Conservation (phyloP, 35 echinoderm and acorn worm species). For the Ptychodera flava region DNA sequence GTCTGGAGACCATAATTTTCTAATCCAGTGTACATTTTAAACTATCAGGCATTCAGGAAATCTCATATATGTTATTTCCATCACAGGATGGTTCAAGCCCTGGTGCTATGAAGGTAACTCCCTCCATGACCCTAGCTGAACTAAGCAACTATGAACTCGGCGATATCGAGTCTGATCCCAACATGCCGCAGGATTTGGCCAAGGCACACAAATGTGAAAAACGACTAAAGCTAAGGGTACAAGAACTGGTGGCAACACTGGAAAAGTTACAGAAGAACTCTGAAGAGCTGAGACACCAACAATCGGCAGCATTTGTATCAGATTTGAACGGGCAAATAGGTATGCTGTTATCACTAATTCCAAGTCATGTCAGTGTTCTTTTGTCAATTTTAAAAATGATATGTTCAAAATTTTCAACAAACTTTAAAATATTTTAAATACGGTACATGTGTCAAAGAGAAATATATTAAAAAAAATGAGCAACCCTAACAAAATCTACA, state of each 20-base stretch:
- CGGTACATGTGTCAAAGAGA: too few species aligned
- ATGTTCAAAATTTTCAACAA: too few species aligned
- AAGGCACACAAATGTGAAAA: slow-evolving; percentile 79
- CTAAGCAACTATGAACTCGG: slow-evolving; percentile 48
- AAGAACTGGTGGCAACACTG: slow-evolving; percentile 71
- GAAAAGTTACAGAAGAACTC: slow-evolving; percentile 99
- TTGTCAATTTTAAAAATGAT: too few species aligned
- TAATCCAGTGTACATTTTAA: neutral
- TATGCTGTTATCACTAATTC: too few species aligned
- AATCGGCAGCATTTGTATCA: slow-evolving; percentile 93
- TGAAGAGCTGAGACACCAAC: slow-evolving; percentile 95
- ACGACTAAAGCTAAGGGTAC: slow-evolving; percentile 69
- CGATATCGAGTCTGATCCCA: slow-evolving; percentile 23
- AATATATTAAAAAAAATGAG: too few species aligned
- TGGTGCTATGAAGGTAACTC: slow-evolving; percentile 38
- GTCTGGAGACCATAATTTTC: neutral
- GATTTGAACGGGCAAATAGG: slow-evolving; percentile 98
- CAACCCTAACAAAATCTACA: too few species aligned
- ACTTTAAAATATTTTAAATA: too few species aligned
- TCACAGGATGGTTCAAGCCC: slow-evolving; percentile 41
- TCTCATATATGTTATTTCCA: neutral
- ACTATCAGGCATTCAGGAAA: neutral
- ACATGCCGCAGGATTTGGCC: slow-evolving; percentile 52
- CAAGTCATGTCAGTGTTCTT: too few species aligned
- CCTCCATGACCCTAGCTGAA: slow-evolving; percentile 79